Percentiles rank a stretch among this genome's conserved stretches.
Conservation (phyloP, 1,140 invertebrate genomes). For the Acromyrmex echinatior region DNA sequence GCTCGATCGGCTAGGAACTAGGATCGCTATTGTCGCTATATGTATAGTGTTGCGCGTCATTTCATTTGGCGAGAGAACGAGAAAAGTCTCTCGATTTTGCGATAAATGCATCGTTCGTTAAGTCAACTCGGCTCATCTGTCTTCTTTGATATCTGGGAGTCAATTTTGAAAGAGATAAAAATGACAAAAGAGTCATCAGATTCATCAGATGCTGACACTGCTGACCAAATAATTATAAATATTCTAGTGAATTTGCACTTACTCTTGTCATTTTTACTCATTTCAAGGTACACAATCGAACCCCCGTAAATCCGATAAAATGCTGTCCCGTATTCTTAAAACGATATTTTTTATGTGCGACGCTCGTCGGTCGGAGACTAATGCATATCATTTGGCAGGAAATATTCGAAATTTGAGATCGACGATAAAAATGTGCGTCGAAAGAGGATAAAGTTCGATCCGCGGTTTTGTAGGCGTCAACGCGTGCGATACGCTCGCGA, state of each 20-base stretch:
- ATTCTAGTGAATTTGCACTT: no score
- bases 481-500: not conserved
- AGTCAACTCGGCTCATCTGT: no score
- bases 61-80: conserved; percentile 5
- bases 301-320: no score
- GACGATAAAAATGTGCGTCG: not conserved
- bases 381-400: not conserved
- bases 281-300: no score
- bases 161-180: no score
- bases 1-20: not conserved
- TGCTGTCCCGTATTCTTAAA: no score
- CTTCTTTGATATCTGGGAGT: not conserved
- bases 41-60: not conserved
- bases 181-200: no score
- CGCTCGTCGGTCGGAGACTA: no score
- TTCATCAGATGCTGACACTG: no score
- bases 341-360: no score
- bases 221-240: no score
- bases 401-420: not conserved
- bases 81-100: not conserved
- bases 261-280: no score
- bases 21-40: conserved; percentile 11
- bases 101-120: not conserved
- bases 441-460: not conserved
- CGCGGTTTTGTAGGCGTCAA: conserved; percentile 10